Percentiles rank a stretch among this genome's conserved stretches.
These are phyloP conservation scores for Drosophila paranaensis DNA, from an alignment of 2,888 invertebrate genomes.

Conservation along the genomic window DNA sequence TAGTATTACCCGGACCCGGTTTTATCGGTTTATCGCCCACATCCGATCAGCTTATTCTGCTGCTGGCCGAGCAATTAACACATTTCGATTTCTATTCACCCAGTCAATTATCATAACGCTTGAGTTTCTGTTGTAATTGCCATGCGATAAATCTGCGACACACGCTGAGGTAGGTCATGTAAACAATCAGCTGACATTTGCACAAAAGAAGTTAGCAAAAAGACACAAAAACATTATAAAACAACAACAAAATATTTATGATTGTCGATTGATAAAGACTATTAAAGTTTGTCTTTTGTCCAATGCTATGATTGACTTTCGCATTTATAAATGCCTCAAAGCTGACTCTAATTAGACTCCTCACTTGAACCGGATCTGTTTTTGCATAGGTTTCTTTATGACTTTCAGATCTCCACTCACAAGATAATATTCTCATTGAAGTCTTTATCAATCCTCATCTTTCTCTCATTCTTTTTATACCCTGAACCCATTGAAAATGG, in stretches of 20 bases:
- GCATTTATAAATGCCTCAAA: not conserved
- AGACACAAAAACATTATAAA: not conserved
- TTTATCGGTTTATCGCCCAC: constrained; percentile 60
- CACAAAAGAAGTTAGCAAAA: constrained; percentile 10
- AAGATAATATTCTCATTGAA: not conserved
- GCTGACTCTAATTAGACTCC: not conserved
- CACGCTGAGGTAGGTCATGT: constrained; percentile 78
- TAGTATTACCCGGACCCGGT: constrained; percentile 36
- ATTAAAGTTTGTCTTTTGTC: not conserved
- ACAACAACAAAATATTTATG: not conserved
- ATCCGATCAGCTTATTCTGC: constrained; percentile 56
- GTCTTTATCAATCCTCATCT: not conserved
- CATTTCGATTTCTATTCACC: constrained; percentile 76
- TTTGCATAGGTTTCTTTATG: no score
- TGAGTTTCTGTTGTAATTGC: constrained; percentile 57
- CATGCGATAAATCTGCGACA: constrained; percentile 61
- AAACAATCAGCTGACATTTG: constrained; percentile 52
- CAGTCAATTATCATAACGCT: constrained; percentile 68
- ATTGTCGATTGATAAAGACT: constrained; percentile 1
- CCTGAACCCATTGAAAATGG: no score
- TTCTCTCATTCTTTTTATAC: not conserved
- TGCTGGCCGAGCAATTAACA: constrained; percentile 62
- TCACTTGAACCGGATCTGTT: not conserved
- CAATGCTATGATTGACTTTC: constrained; percentile 5
- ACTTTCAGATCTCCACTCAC: not conserved